Base-by-base conservation (phyloP, 2,113 vertebrate species). In the Brachypodius melanocephalos region DNA sequence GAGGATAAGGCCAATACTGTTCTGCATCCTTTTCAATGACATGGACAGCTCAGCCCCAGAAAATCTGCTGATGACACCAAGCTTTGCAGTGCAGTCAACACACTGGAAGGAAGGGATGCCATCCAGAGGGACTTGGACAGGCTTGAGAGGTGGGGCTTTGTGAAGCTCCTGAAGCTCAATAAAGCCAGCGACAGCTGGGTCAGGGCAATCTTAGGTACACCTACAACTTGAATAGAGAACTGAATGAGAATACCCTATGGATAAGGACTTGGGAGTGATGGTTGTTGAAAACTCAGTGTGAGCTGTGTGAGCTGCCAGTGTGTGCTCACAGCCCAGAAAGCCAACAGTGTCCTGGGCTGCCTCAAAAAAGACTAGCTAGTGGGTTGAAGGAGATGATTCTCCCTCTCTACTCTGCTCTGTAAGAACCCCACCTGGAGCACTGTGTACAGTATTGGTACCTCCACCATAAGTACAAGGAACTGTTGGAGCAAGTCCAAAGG, bases 1-100 rank as follows among this genome's bases (percentile, higher is more conserved):
- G 0, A 12, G 51, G 32, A 3, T 45, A 36, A 19, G 15, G 24
- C 28, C 52, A 66, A 0, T 58, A n/a, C 18, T 58, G 15, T 81
- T 67, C 45, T 51, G 20, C 13, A 17, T n/a, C 18, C 29, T 45
- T 73, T 18, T 51, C 52, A 51, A 34, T 19, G 28, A 32, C 66
- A 38, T 20, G 32, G 32, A n/a, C n/a, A 45, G 12, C 36, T 21
- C 26, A 49, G 4, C 8, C 13, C 13, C 43, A 73, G 17, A 3
- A 58, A 45, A 10, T 81, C 24, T 43, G 28, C 28, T 38, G 59
- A 43, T 36, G 51, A 28, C 51, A 58, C 22, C 32, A 49, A 31
- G 14, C 21, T 58, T 12, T 58, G 18, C 24, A 32, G 12, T 38
- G 32, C 5, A 36, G 28, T 36, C n/a, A 54, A 8, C 21, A 65